Base-by-base conservation (phyloP, 2,888 invertebrate species). In the Yponomeuta sedellus region DNA sequence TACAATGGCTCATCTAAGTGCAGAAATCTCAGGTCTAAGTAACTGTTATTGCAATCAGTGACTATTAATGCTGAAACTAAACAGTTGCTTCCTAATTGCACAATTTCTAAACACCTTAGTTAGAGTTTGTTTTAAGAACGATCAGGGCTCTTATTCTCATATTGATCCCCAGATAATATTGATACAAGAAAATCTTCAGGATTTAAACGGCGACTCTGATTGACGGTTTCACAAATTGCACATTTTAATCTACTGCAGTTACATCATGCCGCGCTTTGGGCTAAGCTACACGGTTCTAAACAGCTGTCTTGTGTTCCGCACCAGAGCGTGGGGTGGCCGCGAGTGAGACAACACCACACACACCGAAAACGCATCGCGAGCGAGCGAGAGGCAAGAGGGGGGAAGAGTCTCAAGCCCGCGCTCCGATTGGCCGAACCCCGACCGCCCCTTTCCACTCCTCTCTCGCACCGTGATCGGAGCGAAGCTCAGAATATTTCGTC, bases 251-350 rank as follows among this genome's bases (percentile, higher is more conserved):
- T 8, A 63, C 22, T 25, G 77, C 77, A 73, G 82, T 86, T 86
- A 86, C 85, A 86, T 83, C 82, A 85, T 76, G 75, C 71, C 75
- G 75, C 73, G 72, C 70, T 79, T 78, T 73, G 79, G 57, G 79
- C 79, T 72, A 76, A 75, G 75, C 79, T 79, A 78, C 82, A 78
- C 82, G 83, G 81, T 79, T 78, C 77, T 76, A 77, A 84, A 82
- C 89, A 89, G 89, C 88, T 88, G 87, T 85, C 81, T 78, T 75
- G 74, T 76, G 82, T 79, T 78, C 81, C 80, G 77, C 78, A 76
- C 76, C 73, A 72, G 76, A 76, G 78, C 76, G 75, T 77, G 78
- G 79, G 77, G 76, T 74, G 74, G 78, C 75, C 67, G 66, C 70
- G 79, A 75, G 75, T 67, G 84, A 78, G 81, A 79, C 76, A 72